Evolutionary conservation across 30 jellyfish, hydroid and myxozoan species (phyloP), one percentile per base, ranked within the genome.

Genomic region (Aurelia sp.): DNA sequence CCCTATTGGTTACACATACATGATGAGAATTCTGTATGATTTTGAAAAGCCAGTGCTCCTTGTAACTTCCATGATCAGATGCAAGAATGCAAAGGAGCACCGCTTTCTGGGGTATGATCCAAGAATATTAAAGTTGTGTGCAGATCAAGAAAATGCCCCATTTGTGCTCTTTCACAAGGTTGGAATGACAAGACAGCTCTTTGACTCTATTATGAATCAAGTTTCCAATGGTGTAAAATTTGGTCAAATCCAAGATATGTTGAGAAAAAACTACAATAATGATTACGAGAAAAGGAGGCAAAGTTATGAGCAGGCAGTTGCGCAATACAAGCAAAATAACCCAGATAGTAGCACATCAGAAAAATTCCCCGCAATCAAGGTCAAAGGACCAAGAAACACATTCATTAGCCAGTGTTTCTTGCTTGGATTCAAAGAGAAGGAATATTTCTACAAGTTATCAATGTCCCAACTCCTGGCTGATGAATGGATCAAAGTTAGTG

Each of bases 61-160:
- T n/a, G 97, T 93, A 10, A 93, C 98, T 18, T 93, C 98, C 3
- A 74, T 88, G 88, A 84, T 93, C 63, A 78, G 96, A 19, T 93
- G 98, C 85, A 69, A 76, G 30, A 93, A 86, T 67, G 92, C 86
- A 35, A 88, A 88, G 23, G 96, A 91, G 88, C 98, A 93, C 37
- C 82, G 96, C 9, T 87, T 93, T 82, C 87, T 93, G 17, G 98
- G 98, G 31, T 93, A 93, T 73, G 98, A 93, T 84, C 98, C 98
- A 3, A 92, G 98, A 52, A 82, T 93, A 11, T 62, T 93, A 21
- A 82, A 91, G 62, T 86, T 78, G 89, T 68, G 88, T 20, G 79
- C 98, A 15, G 93, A 88, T 60, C 93, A 78, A 16, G 98, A 93
- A 13, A 69, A 70, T 22, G 87, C 84, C 52, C 98, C 98, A 15